Conservation (phyloP, 2,113 vertebrate genomes). For the Thinocorus orbignyianus region DNA sequence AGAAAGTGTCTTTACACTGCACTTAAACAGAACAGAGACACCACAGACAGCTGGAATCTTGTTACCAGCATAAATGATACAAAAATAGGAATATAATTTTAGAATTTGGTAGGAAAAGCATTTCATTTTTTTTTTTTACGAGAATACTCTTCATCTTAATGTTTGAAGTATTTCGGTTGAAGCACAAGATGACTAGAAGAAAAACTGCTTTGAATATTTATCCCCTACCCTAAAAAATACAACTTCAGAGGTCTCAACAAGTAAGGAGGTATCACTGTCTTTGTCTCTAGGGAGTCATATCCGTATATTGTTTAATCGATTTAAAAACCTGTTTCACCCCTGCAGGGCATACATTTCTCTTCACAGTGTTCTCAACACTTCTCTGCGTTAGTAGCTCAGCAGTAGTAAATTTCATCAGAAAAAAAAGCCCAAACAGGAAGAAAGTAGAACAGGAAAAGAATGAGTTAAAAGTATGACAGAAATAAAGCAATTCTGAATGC, state of each 20-base stretch:
- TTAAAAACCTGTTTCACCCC: neutral
- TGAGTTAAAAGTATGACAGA: neutral
- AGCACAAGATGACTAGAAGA: neutral
- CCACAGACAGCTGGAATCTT: neutral
- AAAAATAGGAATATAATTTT: slow-evolving; percentile 16
- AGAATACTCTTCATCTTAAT: neutral
- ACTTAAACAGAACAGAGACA: neutral
- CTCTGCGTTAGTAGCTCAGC: neutral
- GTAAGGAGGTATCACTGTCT: neutral
- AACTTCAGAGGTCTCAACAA: neutral
- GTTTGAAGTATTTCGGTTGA: neutral
- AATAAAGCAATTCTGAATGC: neutral
- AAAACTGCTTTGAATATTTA: neutral
- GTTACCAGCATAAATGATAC: neutral
- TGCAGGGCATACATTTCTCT: neutral
- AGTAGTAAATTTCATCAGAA: neutral
- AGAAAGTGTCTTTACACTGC: neutral
- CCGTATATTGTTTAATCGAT: neutral
- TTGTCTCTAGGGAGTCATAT: neutral
- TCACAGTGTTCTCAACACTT: neutral
- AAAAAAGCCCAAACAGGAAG: neutral
- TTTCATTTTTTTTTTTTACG: neutral
- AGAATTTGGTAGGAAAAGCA: neutral
- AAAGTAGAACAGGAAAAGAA: neutral
- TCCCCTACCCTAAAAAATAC: neutral